Evolutionary conservation across 2,113 vertebrate species (phyloP).

Genomic region (Elgaria multicarinata): DNA sequence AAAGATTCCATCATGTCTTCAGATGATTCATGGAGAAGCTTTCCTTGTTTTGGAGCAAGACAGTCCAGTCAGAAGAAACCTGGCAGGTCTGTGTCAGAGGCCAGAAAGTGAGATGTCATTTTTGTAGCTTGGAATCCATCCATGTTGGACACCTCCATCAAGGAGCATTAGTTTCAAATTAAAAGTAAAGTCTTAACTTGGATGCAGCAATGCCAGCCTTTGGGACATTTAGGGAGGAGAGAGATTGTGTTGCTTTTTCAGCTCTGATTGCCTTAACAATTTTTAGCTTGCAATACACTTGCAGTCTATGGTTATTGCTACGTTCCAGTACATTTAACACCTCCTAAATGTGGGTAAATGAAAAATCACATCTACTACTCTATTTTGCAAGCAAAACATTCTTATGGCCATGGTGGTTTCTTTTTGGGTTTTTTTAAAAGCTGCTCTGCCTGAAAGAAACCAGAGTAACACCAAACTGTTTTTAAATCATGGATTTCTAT

Average conservation of each 20-base stretch:
- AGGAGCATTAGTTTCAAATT: constrained; percentile 27
- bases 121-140: constrained; percentile 1
- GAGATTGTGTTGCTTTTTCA: constrained; percentile 5
- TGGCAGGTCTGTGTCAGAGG: constrained; percentile 8
- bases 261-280: constrained; percentile 20
- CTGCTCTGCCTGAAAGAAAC: constrained; percentile 22
- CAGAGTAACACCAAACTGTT: constrained; percentile 13
- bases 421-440: constrained; percentile 37
- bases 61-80: not conserved
- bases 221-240: not conserved
- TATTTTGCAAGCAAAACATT: constrained; percentile 55
- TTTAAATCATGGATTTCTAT: constrained; percentile 13
- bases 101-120: not conserved
- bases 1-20: constrained; percentile 12
- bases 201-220: not conserved
- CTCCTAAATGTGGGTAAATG: constrained; percentile 34
- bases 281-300: constrained; percentile 37
- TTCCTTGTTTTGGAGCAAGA: not conserved
- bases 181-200: not conserved
- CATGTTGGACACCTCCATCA: not conserved
- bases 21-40: not conserved
- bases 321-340: constrained; percentile 43
- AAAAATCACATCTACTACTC: constrained; percentile 35
- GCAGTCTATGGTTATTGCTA: constrained; percentile 33
- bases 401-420: constrained; percentile 15